These are phyloP conservation scores for Psittacula cyanocephala DNA, from an alignment of 2,113 vertebrate species.

Conservation along the genomic window DNA sequence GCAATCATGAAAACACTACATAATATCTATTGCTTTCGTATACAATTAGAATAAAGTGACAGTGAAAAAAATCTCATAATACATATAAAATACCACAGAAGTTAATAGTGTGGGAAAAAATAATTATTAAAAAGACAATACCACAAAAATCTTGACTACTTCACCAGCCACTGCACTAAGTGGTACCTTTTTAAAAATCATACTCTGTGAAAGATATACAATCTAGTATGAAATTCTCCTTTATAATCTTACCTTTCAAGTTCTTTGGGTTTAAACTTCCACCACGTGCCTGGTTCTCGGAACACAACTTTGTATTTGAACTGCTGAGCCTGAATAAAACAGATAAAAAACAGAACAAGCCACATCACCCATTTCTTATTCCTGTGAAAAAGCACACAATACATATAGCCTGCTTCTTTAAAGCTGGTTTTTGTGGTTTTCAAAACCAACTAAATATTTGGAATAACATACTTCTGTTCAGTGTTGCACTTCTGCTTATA, in stretches of 20 bases:
- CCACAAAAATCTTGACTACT: not conserved
- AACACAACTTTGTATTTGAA: conserved; percentile 91
- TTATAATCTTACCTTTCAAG: conserved; percentile 86
- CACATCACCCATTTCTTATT: conserved; percentile 7
- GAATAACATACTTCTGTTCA: not conserved
- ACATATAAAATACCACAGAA: not conserved
- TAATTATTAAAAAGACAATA: not conserved
- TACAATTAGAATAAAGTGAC: not conserved
- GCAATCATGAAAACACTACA: not conserved
- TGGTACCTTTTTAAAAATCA: fast-evolving
- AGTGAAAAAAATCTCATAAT: not conserved
- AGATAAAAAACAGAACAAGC: not conserved
- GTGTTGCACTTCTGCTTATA: not conserved
- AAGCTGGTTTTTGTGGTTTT: not conserved
- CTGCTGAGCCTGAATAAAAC: conserved; percentile 83
- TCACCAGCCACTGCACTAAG: not conserved
- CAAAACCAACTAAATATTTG: not conserved
- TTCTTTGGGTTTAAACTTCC: conserved; percentile 94
- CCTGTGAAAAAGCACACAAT: not conserved
- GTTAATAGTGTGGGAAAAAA: not conserved
- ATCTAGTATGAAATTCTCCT: not conserved
- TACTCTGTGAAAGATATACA: not conserved
- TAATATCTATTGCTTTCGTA: not conserved
- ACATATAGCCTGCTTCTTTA: not conserved
- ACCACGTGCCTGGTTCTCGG: conserved; percentile 95